A percentile compares a stretch with the other conserved stretches of the same genome.
These are phyloP conservation scores for Sebastes oblongus DNA, from an alignment of 2,797 vertebrate species.

Conservation along the genomic window DNA sequence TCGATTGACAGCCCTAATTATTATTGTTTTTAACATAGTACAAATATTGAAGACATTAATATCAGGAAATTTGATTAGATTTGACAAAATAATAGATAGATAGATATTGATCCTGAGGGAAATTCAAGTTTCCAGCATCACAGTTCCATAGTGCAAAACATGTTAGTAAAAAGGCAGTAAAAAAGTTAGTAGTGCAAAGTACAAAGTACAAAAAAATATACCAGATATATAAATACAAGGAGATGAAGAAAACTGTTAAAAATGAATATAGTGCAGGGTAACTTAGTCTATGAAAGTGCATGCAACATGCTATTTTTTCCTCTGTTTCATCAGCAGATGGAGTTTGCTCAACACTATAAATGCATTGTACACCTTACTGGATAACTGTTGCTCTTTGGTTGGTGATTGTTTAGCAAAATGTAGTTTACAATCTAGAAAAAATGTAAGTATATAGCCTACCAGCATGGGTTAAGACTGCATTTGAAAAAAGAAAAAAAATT, in stretches of 20 bases:
- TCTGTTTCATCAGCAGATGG: neutral
- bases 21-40: rapidly evolving
- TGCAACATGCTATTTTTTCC: neutral
- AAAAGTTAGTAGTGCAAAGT: too few relatives aligned
- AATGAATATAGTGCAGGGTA: too few relatives aligned
- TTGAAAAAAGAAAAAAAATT: neutral
- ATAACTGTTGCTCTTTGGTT: neutral
- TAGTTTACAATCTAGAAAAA: neutral
- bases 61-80: neutral
- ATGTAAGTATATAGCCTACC: too few relatives aligned
- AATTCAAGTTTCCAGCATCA: too few relatives aligned
- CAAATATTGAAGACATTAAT: neutral
- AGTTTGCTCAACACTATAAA: neutral
- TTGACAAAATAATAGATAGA: neutral
- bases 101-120: too few relatives aligned
- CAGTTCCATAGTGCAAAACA: too few relatives aligned
- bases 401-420: neutral
- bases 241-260: neutral
- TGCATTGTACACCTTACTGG: too few relatives aligned
- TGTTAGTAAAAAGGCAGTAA: too few relatives aligned
- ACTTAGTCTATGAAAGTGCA: neutral
- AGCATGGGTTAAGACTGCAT: neutral
- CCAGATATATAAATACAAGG: too few relatives aligned
- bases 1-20: too few relatives aligned
- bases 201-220: too few relatives aligned